Base-by-base conservation (phyloP, 2,113 vertebrate genomes). In the Lophotis ruficrista region DNA sequence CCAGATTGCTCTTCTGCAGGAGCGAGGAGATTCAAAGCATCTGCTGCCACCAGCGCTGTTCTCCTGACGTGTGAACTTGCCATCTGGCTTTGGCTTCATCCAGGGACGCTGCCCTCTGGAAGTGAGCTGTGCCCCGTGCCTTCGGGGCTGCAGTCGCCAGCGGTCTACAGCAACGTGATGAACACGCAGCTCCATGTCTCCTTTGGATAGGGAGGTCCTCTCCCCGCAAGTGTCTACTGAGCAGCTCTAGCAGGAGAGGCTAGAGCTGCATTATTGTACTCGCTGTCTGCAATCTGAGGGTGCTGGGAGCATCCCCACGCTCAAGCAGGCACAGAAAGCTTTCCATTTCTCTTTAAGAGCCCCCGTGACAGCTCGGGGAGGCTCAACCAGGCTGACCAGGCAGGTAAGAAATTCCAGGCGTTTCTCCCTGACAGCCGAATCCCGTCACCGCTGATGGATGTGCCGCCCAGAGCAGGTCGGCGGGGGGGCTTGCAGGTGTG, bases 351-450 rank as follows among this genome's bases (percentile, higher is more conserved):
- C 79, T 92, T 78, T 64, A 77, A 71, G 71, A 88, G 4, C 20
- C 50, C 50, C 12, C 0, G 0, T 12, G 72, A 17, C 0, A 4
- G 41, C 31, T 30, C 35, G 21, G 24, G 45, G 37, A 83, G 54
- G 84, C 71, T 87, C 83, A 57, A 10, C 38, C 30, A 73, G 84
- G 83, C 77, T 86, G 70, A 23, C 25, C 0, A 1, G 69, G 75
- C 87, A 94, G 65, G 90, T 93, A 43, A 68, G 56, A 12, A 25
- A 97, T 97, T 96, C 96, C 95, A 87, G 33, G 69, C 60, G 0
- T 85, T 85, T 89, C 77, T 89, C 45, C 12, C 10, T 86, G 94
- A 87, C 80, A 96, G 68, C 13, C 2, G 0, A 72, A 41, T 69
- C 38, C 71, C n/a, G 1, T 60, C 70, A 14, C 33, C 3, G 2